Evolutionary conservation across 2,888 invertebrate genomes (phyloP), one percentile per base, ranked within the genome.

Genomic region (Seira musarum): DNA sequence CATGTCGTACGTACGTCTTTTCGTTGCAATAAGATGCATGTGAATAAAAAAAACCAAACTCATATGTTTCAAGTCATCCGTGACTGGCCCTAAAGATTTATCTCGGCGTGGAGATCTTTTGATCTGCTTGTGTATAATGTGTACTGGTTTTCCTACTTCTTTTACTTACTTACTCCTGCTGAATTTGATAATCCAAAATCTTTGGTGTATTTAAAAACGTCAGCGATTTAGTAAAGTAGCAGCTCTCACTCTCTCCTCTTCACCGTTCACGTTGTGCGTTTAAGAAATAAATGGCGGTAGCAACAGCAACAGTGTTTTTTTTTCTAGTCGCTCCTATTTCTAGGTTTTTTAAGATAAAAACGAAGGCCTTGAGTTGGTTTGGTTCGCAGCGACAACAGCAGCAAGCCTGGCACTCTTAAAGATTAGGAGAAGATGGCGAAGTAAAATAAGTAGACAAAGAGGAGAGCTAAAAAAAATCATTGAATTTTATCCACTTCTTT

Each of bases 41-140:
- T 65, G 67, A 71, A 68, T 72, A 73, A 79, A 79, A 57, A 79
- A 67, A 72, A n/a, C n/a, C n/a, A n/a, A 79, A 79, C 79, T 79
- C 79, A 79, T 72, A 66, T 73, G 79, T 72, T 73, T 79, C 79
- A 79, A 79, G 79, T 79, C 79, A 79, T 72, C 72, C 79, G 79
- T 73, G 79, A 73, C 79, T 73, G 68, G 72, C 67, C 71, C 13
- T 40, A 72, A 72, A 79, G 79, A 72, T 79, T 72, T 79, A 79
- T 79, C 72, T 72, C 79, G 61, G 68, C 72, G 72, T 79, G 72
- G 79, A 79, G 79, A 79, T 79, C 68, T 79, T 40, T 72, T 79
- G 79, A 79, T 73, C 67, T 70, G 65, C 71, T 66, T 68, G 71
- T 60, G 70, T 49, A 35, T 35, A 21, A 53, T 78, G 68, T 66